Evolutionary conservation across 2,113 vertebrate species (phyloP).

Genomic region (Pachypanchax playfairii): DNA sequence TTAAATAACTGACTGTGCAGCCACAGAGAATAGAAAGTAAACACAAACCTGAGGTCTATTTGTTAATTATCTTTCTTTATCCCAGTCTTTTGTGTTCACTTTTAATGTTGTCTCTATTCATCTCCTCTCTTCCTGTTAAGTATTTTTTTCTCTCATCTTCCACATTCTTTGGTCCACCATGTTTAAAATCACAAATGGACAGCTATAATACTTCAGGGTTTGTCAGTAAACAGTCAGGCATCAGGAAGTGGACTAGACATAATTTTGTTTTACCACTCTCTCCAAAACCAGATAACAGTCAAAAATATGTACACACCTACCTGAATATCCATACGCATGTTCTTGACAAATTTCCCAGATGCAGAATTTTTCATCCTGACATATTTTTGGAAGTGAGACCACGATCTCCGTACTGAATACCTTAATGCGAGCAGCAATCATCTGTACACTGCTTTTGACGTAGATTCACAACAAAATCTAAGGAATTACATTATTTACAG

Average conservation of each 20-base stretch:
- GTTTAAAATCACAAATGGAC: slow-evolving; percentile 68
- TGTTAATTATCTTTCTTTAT: background rate
- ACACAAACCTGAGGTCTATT: background rate
- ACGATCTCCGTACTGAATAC: background rate
- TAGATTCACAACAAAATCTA: background rate
- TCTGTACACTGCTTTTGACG: too few species aligned
- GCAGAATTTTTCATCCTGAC: background rate
- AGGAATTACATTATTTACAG: background rate
- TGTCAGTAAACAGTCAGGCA: slow-evolving; percentile 63
- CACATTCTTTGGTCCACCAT: slow-evolving; percentile 25
- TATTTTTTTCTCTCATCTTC: slow-evolving; percentile 30
- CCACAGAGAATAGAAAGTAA: background rate
- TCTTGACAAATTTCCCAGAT: background rate
- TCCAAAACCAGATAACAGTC: slow-evolving; percentile 22
- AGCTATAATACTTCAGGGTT: slow-evolving; percentile 48
- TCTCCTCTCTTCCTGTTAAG: background rate
- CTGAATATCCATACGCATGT: slow-evolving; percentile 7
- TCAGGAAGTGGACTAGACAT: slow-evolving; percentile 34
- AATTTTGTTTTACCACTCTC: slow-evolving; percentile 59
- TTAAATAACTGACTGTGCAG: background rate
- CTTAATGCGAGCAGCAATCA: too few species aligned
- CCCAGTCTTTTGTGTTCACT: background rate
- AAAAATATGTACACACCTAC: background rate
- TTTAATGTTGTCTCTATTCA: slow-evolving; percentile 8
- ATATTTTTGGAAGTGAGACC: background rate